phyloP scores from a whole-genome alignment of 2,888 invertebrate genomes.

The Brassicogethes aeneus region DNA sequence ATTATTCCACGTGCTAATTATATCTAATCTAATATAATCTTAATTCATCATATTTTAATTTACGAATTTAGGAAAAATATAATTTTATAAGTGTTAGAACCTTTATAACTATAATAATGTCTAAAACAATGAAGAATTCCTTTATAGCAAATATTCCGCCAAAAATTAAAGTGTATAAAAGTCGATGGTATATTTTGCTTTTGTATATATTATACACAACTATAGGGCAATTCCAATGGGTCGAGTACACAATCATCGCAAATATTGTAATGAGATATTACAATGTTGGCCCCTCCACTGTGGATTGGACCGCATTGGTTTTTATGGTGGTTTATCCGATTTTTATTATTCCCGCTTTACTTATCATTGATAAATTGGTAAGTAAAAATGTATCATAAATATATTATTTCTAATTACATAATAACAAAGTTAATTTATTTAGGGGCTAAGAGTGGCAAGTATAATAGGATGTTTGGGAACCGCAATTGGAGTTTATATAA shows the following conservation, averaged over 20 bases:
- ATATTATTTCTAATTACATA: not conserved
- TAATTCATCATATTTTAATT: too few relatives aligned
- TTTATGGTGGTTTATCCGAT: slow-evolving; percentile 95
- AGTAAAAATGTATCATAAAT: slow-evolving; percentile 34
- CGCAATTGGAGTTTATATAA: slow-evolving; percentile 79
- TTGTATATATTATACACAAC: slow-evolving; percentile 82
- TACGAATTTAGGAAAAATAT: too few relatives aligned
- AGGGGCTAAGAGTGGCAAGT: slow-evolving; percentile 76
- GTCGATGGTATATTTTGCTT: slow-evolving; percentile 73
- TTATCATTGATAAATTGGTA: slow-evolving; percentile 86
- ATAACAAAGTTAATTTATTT: slow-evolving; percentile 17
- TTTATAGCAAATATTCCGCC: too few relatives aligned
- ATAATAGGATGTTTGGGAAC: slow-evolving; percentile 77
- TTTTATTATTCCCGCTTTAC: slow-evolving; percentile 91
- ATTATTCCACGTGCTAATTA: too few relatives aligned
- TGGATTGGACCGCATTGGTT: slow-evolving; percentile 95
- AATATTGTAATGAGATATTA: slow-evolving; percentile 74
- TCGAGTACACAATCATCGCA: slow-evolving; percentile 87
- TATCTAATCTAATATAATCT: too few relatives aligned
- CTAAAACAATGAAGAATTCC: too few relatives aligned
- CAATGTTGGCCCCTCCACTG: slow-evolving; percentile 55
- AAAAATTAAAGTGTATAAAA: slow-evolving; percentile 53
- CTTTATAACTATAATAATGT: too few relatives aligned
- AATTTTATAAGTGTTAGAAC: too few relatives aligned
- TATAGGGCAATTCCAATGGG: slow-evolving; percentile 91